A percentile compares a stretch with the other conserved stretches of the same genome.
These are phyloP conservation scores for Acleris laterana DNA, from an alignment of 2,888 invertebrate genomes.

Conservation along the genomic window DNA sequence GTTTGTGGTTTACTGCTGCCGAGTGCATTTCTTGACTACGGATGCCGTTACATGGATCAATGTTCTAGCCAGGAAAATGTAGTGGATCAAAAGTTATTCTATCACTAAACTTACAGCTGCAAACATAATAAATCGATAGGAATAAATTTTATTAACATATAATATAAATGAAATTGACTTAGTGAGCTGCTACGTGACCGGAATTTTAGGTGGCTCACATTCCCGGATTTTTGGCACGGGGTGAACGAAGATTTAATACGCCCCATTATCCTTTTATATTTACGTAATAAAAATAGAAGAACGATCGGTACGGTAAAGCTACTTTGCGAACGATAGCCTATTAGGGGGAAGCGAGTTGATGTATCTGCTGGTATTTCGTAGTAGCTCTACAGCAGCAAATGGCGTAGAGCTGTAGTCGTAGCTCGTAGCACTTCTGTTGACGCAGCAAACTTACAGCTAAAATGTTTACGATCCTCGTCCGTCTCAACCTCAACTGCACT, in stretches of 20 bases:
- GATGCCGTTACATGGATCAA: too few relatives aligned
- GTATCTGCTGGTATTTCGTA: background rate
- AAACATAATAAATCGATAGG: constrained; percentile 20
- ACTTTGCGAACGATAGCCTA: constrained; percentile 6
- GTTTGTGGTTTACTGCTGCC: too few relatives aligned
- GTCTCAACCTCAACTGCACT: constrained; percentile 34
- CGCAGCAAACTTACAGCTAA: constrained; percentile 53
- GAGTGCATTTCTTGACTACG: too few relatives aligned
- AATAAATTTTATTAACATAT: constrained; percentile 30
- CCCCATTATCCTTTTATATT: constrained; percentile 26
- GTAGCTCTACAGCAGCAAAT: constrained; percentile 27
- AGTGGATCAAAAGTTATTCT: background rate
- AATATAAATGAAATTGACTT: constrained; percentile 34
- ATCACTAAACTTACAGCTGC: constrained; percentile 8
- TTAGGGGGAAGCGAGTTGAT: background rate
- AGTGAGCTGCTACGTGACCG: constrained; percentile 34
- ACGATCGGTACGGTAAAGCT: background rate
- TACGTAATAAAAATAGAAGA: constrained; percentile 5
- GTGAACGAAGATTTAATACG: constrained; percentile 33
- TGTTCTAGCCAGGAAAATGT: too few relatives aligned
- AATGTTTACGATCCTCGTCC: constrained; percentile 28
- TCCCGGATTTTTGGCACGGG: constrained; percentile 33
- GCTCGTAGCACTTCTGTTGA: constrained; percentile 48
- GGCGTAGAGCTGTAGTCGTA: constrained; percentile 41
- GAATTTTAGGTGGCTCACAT: constrained; percentile 22